Evolutionary conservation across 2,797 vertebrate genomes (phyloP).

Genomic region (Natrix natrix): DNA sequence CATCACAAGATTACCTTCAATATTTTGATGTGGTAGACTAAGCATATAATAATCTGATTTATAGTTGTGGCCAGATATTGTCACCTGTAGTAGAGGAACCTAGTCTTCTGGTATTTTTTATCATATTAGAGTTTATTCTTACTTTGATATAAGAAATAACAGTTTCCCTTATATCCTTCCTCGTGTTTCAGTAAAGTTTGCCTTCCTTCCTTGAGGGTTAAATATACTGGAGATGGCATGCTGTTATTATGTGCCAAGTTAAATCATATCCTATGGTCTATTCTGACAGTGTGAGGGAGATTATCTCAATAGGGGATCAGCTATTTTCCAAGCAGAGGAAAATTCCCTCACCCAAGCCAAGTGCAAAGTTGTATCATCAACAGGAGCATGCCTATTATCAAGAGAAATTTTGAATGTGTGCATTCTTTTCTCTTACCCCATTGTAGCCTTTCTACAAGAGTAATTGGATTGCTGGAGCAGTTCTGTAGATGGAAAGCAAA

Average conservation of each 20-base stretch:
- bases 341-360: background rate
- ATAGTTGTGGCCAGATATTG: background rate
- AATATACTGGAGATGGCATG: background rate
- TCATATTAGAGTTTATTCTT: background rate
- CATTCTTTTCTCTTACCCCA: background rate
- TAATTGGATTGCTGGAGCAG: background rate
- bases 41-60: background rate
- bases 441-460: background rate
- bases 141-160: background rate
- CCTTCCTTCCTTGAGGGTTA: background rate
- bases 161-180: background rate
- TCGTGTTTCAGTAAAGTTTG: background rate
- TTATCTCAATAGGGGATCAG: background rate
- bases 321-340: background rate
- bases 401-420: background rate
- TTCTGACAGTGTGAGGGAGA: background rate
- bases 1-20: background rate
- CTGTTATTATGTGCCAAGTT: background rate
- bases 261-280: background rate
- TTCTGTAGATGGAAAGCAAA: background rate
- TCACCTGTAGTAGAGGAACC: background rate
- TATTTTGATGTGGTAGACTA: background rate
- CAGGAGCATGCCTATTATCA: background rate
- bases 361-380: background rate
- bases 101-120: background rate